Conservation (phyloP, 2,888 invertebrate genomes). For the Temnothorax ravouxi region DNA sequence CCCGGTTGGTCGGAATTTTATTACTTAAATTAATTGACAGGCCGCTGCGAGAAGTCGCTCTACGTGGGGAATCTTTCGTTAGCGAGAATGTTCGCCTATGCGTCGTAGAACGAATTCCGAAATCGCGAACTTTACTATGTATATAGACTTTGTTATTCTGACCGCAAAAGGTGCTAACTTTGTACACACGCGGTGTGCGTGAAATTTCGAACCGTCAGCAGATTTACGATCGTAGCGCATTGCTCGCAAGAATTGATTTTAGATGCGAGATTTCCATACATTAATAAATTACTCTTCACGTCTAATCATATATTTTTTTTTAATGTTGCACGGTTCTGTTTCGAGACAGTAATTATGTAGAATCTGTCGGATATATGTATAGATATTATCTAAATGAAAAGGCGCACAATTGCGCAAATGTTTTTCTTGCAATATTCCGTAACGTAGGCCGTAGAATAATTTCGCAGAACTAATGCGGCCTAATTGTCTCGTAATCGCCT, state of each 20-base stretch:
- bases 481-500: not conserved
- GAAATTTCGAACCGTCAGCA: constrained; percentile 62
- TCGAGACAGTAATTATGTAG: not conserved
- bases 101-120: constrained; percentile 24
- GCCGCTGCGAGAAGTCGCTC: constrained; percentile 78
- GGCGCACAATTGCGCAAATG: no score
- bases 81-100: no score
- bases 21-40: constrained; percentile 80
- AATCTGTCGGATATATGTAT: not conserved
- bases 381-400: not conserved
- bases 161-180: constrained; percentile 22
- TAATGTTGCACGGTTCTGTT: not conserved
- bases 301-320: not conserved
- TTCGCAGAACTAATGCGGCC: not conserved
- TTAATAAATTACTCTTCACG: not conserved
- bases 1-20: constrained; percentile 75
- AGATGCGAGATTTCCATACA: constrained; percentile 30
- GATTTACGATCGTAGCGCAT: constrained; percentile 5
- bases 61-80: constrained; percentile 56
- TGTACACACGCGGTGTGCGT: constrained; percentile 6
- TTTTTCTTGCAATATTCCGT: not conserved
- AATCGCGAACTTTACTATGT: constrained; percentile 32
- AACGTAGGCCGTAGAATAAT: not conserved
- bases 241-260: not conserved
- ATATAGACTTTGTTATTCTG: constrained; percentile 32